Evolutionary conservation across 1,140 invertebrate species (phyloP).

Genomic region (Helicorthomorpha holstii): DNA sequence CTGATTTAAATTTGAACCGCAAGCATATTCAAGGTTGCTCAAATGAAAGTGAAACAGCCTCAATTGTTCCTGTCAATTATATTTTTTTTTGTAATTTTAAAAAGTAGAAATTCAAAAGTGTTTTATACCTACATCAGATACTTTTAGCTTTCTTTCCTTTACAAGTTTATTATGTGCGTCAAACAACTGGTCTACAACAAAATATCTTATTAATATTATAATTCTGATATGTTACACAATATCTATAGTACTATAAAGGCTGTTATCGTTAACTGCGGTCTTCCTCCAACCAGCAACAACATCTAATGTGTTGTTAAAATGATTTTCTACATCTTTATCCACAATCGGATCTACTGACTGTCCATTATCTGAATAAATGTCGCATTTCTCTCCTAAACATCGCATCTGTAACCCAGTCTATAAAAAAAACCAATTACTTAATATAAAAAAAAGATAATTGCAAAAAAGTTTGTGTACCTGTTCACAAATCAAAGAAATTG

Average conservation of each 20-base stretch:
- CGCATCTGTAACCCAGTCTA: constrained; percentile 17
- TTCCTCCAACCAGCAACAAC: constrained; percentile 22
- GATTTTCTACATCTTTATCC: constrained; percentile 22
- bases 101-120: constrained; percentile 6
- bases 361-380: constrained; percentile 17
- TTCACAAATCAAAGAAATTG: constrained; percentile 26
- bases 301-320: constrained; percentile 25
- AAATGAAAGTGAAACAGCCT: constrained; percentile 25
- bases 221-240: too few relatives aligned
- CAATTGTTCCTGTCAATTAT: constrained; percentile 19
- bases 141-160: constrained; percentile 23
- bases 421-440: background rate
- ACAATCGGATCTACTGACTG: constrained; percentile 11
- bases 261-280: constrained; percentile 13
- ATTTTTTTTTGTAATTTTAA: background rate
- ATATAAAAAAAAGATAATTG: background rate
- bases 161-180: constrained; percentile 25
- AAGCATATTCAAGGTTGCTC: constrained; percentile 27
- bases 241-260: background rate
- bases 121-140: constrained; percentile 23
- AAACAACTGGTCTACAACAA: constrained; percentile 21
- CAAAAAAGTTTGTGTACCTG: constrained; percentile 19
- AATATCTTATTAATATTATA: constrained; percentile 2
- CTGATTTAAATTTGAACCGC: constrained; percentile 21
- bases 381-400: constrained; percentile 19